Base-by-base conservation (phyloP, 2,113 vertebrate species). In the Butastur rufipennis region DNA sequence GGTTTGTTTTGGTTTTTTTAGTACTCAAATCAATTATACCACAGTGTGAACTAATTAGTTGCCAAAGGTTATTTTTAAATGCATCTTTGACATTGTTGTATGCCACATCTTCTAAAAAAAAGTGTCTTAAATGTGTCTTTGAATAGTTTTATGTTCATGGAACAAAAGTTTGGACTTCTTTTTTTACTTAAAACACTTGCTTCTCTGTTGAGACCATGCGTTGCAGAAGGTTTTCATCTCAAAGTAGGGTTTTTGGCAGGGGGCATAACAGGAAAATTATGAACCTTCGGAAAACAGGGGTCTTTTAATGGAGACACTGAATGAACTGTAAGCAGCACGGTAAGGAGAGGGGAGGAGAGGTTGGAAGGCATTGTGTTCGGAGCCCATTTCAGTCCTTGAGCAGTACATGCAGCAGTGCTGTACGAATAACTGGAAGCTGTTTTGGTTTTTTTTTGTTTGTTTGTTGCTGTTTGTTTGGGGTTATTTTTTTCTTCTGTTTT, bases 401-500 rank as follows among this genome's bases (percentile, higher is more conserved):
- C 93, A 97, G 88, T 14, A 26, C 61, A 21, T 50, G 82, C 86
- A 78, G 95, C 92, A 83, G 86, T 71, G 98, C 98, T 97, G 79
- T 63, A 38, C 94, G 81, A 18, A 96, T 91, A 98, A 98, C 98
- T 98, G 98, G 98, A 98, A 98, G 94, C 97, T 94, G 89, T 50
- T 50, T 96, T 14, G 26, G 9, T 36, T 55, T n/a, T 38, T 52
- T 42, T 6, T 42, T 48, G 31, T 19, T n/a, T n/a, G n/a, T n/a
- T n/a, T 20, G 25, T 52, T 25, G 48, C 48, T 67, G 50, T 31
- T 55, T 21, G 11, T 48, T 58, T 34, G 23, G 6, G 9, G 17
- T 61, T 62, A 7, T 59, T 12, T 11, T 43, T 29, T 7, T n/a
- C 31, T 34, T 29, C 6, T 0, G 7, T 34, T 55, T 81, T 81